These are phyloP conservation scores for Daptonema setosum DNA, from an alignment of 2,888 invertebrate species.

Conservation along the genomic window DNA sequence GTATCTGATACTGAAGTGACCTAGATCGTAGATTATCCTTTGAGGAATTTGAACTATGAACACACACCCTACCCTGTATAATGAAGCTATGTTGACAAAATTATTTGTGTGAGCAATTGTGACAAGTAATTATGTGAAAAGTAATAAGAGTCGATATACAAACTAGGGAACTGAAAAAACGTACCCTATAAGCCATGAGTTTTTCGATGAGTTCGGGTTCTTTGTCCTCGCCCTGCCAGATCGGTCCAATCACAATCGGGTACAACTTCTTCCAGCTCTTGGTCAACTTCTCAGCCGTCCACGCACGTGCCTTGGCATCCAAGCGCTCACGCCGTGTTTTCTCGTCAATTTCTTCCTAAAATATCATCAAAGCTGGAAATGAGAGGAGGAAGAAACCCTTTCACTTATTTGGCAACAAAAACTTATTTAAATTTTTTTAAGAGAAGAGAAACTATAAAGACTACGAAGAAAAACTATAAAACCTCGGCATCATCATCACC, in stretches of 20 bases:
- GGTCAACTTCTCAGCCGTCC: conserved; percentile 11
- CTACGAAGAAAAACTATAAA: neutral
- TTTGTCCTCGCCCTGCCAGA: neutral
- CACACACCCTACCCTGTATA: neutral
- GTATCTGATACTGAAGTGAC: too few relatives aligned
- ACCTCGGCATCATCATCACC: conserved; percentile 11
- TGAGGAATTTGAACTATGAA: too few relatives aligned
- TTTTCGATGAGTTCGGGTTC: neutral
- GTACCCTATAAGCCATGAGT: neutral
- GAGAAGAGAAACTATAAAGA: neutral
- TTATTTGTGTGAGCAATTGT: neutral
- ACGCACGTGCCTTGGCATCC: conserved; percentile 15
- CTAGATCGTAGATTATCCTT: too few relatives aligned
- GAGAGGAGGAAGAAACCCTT: neutral
- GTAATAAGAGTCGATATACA: neutral
- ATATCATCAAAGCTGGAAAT: neutral
- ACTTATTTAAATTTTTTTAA: neutral
- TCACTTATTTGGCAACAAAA: neutral
- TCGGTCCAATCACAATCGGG: neutral
- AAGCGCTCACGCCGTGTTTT: conserved; percentile 16
- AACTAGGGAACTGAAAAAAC: neutral
- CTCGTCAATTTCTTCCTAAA: neutral
- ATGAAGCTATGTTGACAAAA: neutral
- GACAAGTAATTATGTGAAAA: neutral
- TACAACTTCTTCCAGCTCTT: conserved; percentile 4